Conservation (phyloP, 2,113 vertebrate genomes). For the rabbit (Oryctolagus cuniculus) region DNA sequence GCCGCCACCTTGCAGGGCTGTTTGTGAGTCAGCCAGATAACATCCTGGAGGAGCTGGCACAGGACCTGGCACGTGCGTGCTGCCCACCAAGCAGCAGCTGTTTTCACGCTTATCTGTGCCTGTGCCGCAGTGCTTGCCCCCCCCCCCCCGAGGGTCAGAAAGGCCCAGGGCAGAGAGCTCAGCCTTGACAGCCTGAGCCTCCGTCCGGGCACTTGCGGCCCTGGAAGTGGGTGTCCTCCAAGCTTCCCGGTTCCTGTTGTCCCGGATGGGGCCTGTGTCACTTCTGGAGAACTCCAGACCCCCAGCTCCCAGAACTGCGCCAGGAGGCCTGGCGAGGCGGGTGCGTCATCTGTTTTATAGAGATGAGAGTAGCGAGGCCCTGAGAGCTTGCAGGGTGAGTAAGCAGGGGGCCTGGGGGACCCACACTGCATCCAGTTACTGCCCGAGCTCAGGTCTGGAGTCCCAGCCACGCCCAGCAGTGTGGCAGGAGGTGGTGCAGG, state of each 20-base stretch:
- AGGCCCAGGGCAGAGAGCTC: not conserved
- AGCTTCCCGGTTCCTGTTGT: not conserved
- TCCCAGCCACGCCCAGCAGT: conserved; percentile 13
- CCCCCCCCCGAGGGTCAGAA: not conserved
- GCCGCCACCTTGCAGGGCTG: not conserved
- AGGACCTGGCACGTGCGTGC: not conserved
- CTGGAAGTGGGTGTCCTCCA: not conserved
- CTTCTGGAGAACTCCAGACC: not conserved
- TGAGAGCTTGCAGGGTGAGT: not conserved
- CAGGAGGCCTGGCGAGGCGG: not conserved
- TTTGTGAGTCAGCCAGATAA: not conserved
- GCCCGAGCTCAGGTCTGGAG: conserved; percentile 30
- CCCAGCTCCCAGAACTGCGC: not conserved
- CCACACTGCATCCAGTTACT: conserved; percentile 33
- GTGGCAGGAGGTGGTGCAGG: not conserved
- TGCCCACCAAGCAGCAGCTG: not conserved
- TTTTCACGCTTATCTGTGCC: not conserved
- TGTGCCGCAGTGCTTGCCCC: not conserved
- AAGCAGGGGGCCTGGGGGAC: not conserved
- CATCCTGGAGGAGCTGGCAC: not conserved
- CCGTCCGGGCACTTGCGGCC: not conserved
- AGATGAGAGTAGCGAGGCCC: not conserved
- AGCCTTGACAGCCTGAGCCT: not conserved
- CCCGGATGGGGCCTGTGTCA: not conserved
- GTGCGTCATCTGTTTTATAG: not conserved